These are phyloP conservation scores for Gila robusta DNA, from an alignment of 2,797 vertebrate genomes.

Conservation along the genomic window DNA sequence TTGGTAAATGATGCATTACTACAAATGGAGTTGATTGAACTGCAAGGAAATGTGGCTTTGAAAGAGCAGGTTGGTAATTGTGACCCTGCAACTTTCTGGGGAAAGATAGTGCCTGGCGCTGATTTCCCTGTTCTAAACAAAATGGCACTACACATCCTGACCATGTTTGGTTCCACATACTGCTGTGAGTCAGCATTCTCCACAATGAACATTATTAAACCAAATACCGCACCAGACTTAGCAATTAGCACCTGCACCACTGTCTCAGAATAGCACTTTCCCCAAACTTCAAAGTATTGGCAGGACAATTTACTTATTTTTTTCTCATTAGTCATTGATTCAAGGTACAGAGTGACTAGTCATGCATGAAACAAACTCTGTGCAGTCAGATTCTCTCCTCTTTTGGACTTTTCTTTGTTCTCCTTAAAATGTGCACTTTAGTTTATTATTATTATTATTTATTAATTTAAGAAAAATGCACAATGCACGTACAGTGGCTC, in stretches of 20 bases:
- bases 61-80: background rate
- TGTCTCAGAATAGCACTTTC: background rate
- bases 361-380: too few relatives aligned
- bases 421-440: background rate
- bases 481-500: background rate
- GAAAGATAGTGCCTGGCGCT: background rate
- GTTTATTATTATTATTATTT: background rate
- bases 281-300: background rate
- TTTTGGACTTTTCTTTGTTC: background rate
- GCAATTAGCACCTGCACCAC: background rate
- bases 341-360: background rate
- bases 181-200: background rate
- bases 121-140: background rate
- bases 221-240: background rate
- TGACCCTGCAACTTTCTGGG: background rate
- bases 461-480: background rate
- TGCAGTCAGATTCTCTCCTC: background rate
- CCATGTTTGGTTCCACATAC: background rate
- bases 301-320: background rate
- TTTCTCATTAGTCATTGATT: background rate
- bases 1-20: background rate
- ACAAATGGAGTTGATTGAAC: background rate
- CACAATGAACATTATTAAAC: background rate
- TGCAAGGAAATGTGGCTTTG: background rate
- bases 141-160: background rate